Conservation (phyloP, 2,888 invertebrate genomes). For the Nowickia ferox region DNA sequence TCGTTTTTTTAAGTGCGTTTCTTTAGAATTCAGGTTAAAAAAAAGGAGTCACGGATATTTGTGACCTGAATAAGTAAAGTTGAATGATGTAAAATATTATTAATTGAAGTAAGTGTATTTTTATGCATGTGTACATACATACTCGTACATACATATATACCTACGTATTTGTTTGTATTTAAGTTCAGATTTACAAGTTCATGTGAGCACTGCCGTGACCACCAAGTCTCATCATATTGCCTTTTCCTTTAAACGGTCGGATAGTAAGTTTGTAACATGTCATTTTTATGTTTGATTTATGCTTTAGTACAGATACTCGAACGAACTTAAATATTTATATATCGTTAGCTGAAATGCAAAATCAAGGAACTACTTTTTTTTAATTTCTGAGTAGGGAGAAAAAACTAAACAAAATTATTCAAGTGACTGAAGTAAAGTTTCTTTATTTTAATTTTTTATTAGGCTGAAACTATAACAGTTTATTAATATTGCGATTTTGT, state of each 20-base stretch:
- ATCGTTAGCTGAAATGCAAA: no score
- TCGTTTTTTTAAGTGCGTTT: constrained; percentile 5
- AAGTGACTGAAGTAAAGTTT: no score
- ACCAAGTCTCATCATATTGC: constrained; percentile 1
- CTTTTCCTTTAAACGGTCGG: neutral
- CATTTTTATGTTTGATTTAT: constrained; percentile 57
- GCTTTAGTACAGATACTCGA: neutral
- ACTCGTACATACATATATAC: neutral
- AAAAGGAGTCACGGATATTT: constrained; percentile 1
- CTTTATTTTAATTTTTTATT: no score
- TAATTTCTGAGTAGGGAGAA: no score
- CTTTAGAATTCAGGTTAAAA: constrained; percentile 18
- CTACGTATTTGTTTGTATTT: neutral
- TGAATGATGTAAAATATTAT: neutral
- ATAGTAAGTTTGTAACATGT: constrained; percentile 36
- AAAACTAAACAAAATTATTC: no score
- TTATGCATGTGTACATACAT: neutral
- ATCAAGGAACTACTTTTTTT: no score
- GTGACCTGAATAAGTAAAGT: constrained; percentile 8
- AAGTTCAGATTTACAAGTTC: neutral
- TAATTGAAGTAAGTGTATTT: neutral
- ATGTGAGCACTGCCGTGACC: neutral
- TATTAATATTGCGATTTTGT: no score
- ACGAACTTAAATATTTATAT: no score
- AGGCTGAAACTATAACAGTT: no score